phyloP scores from a whole-genome alignment of 2,888 invertebrate genomes.

The Pyrrhia umbra region DNA sequence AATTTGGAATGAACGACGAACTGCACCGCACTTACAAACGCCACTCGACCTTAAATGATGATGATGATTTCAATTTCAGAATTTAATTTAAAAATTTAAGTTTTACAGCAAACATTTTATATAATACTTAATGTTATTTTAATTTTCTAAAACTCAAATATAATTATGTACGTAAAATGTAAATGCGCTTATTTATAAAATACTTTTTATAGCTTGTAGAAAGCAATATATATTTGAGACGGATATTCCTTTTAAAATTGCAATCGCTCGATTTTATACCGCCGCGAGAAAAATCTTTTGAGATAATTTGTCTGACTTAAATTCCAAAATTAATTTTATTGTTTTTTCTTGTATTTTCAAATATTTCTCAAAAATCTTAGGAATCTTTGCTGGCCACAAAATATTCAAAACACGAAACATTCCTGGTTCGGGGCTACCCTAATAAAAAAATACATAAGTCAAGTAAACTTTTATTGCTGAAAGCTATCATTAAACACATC shows the following conservation, averaged over 20 bases:
- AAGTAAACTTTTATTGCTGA: not conserved
- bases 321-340: not conserved
- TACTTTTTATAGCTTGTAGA: too few relatives aligned
- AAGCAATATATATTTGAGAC: too few relatives aligned
- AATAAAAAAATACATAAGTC: not conserved
- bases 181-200: too few relatives aligned
- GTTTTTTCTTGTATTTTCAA: not conserved
- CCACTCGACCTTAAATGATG: constrained; percentile 40
- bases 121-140: too few relatives aligned
- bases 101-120: too few relatives aligned
- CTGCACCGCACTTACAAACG: constrained; percentile 37
- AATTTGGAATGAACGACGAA: constrained; percentile 54
- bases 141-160: too few relatives aligned
- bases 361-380: not conserved
- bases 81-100: not conserved
- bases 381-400: too few relatives aligned
- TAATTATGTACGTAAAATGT: too few relatives aligned
- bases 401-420: too few relatives aligned
- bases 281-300: too few relatives aligned
- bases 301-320: not conserved
- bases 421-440: not conserved
- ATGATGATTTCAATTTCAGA: constrained; percentile 26
- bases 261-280: too few relatives aligned
- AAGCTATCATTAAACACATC: not conserved
- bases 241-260: too few relatives aligned